Evolutionary conservation across 2,113 vertebrate species (phyloP), one percentile per base, ranked within the genome.

Genomic region (Pterocles burchelli): DNA sequence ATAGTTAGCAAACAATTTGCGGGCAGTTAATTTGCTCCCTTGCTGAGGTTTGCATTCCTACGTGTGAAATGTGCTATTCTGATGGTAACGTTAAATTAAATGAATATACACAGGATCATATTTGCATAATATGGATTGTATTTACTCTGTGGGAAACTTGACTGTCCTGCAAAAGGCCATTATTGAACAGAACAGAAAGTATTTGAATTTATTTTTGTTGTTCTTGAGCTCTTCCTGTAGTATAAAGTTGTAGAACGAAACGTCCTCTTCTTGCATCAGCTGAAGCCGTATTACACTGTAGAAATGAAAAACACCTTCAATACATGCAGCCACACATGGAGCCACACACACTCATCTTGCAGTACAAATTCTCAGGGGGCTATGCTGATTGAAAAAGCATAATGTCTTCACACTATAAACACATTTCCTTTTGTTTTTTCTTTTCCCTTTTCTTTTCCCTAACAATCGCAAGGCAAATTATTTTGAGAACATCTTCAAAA

Each of bases 1-100:
- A 95, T 97, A 96, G 96, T 98, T 98, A 98, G 95, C 96, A 96
- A 97, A 98, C 96, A 98, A 97, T 98, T 98, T 98, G 98, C 6
- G 98, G 98, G 96, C 88, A 97, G 96, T 95, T 98, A 98, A 97
- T 98, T 98, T 98, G 94, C 97, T 98, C 97, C 97, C 97, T 96
- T 95, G 97, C 97, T 98, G 97, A 73, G 95, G 87, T 97, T 96
- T 97, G 96, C 98, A 98, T 98, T 98, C 97, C 97, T 96, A 96
- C 77, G 91, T 97, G 97, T 97, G 97, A 98, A 98, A 98, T 98
- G 96, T 97, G 97, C 97, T 97, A 97, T 98, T 98, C 97, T 97
- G 96, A 97, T 96, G 96, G 92, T 83, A 96, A 97, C 71, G 92
- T 97, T 95, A 97, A 97, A 97, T 98, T 97, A 96, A 96, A 97